Conservation (phyloP, 2,797 vertebrate species). For the Channallabes apus region DNA sequence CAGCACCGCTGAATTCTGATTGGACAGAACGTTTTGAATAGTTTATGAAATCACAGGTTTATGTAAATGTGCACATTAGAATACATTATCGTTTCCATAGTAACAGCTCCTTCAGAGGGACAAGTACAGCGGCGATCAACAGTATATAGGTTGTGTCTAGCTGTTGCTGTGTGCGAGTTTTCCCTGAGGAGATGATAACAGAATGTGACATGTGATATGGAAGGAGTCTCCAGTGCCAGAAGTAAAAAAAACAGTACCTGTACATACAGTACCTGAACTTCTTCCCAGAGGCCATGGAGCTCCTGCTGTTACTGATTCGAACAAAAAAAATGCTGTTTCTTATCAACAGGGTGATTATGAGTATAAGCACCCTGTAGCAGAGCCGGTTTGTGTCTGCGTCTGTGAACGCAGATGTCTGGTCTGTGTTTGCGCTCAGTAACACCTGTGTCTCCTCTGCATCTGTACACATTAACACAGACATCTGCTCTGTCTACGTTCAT, state of each 20-base stretch:
- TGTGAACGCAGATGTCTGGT: not conserved
- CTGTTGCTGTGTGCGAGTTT: no score
- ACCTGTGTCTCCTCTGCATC: no score
- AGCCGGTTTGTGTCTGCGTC: not conserved
- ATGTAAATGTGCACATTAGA: not conserved
- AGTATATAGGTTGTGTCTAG: not conserved
- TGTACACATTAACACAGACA: no score
- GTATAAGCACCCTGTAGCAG: not conserved
- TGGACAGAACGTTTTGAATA: not conserved
- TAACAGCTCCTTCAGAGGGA: not conserved
- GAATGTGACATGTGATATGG: not conserved
- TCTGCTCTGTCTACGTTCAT: no score
- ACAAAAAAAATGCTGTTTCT: not conserved
- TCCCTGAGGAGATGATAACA: not conserved
- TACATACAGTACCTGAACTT: no score
- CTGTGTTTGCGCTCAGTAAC: no score
- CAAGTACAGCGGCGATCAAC: no score
- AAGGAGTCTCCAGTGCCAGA: not conserved
- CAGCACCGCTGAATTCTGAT: not conserved
- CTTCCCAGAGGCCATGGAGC: no score
- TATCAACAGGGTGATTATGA: not conserved
- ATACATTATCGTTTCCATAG: not conserved
- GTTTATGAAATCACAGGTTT: not conserved
- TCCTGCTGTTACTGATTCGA: no score
- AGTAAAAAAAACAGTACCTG: no score